Base-by-base conservation (phyloP, 2,113 vertebrate species). In the Ursus arctos region DNA sequence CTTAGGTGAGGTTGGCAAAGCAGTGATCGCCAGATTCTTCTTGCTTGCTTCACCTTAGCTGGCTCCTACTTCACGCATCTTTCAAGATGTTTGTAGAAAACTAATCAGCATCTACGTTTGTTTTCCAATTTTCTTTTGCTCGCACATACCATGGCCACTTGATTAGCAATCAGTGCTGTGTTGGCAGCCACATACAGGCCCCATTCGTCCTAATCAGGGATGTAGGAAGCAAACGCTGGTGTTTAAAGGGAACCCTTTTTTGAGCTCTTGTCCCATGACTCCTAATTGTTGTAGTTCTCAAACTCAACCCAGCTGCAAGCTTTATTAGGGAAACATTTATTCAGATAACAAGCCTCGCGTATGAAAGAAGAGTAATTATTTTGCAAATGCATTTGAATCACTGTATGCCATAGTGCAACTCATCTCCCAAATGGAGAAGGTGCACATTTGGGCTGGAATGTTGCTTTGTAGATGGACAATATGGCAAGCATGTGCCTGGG, bases 321-420 rank as follows among this genome's bases (percentile, higher is more conserved):
- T 98, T 94, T 98, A 98, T 97, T 97, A 97, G 97, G 88, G 82
- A 98, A 98, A 98, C 96, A 97, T 98, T 98, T 98, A 98, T 98
- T 98, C 97, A 94, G 95, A 98, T 98, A 98, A 98, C 95, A 98
- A 97, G 93, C 69, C 79, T 83, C 2, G 43, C 40, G 91, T 81
- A 91, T 97, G 96, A 93, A 98, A 97, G 94, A 91, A 40, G 85
- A 95, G 59, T 97, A 93, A 96, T 98, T 98, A 97, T 95, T 98
- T 96, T 91, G 94, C 92, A 95, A 97, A 94, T 96, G 91, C 82
- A 26, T 94, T 97, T 95, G 95, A 96, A 96, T 98, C 40, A 8
- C 67, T 97, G 57, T 72, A 82, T 93, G 81, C 84, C 69, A 18
- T 51, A 82, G 90, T 55, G n/a, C 84, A 47, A 9, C 88, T 95